Conservation (phyloP, 2,888 invertebrate genomes). For the Lamproptera curius region DNA sequence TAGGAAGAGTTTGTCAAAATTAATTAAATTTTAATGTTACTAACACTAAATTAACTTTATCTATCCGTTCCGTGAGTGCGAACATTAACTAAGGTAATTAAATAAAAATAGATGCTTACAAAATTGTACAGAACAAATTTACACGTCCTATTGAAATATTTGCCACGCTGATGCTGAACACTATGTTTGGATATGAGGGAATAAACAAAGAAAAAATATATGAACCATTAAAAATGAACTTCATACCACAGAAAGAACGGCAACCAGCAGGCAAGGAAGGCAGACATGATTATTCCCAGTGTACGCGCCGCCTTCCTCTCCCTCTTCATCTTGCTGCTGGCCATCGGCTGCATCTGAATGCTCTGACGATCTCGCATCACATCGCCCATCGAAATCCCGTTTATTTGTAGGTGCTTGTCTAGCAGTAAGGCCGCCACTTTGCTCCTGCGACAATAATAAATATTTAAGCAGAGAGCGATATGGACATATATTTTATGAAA, state of each 20-base stretch:
- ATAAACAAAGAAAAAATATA: not conserved
- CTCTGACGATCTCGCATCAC: conserved; percentile 78
- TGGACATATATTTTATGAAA: too few species aligned
- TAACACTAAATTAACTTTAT: too few species aligned
- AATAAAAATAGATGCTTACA: not conserved
- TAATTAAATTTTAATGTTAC: too few species aligned
- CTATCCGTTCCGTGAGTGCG: too few species aligned
- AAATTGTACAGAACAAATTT: too few species aligned
- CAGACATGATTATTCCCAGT: conserved; percentile 97
- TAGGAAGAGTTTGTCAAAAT: too few species aligned
- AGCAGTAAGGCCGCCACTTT: conserved; percentile 92
- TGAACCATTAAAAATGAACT: conserved; percentile 38
- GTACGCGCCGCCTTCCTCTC: conserved; percentile 95
- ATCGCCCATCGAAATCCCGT: conserved; percentile 87
- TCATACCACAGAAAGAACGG: conserved; percentile 95
- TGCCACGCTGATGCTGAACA: not conserved
- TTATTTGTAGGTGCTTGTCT: conserved; percentile 93
- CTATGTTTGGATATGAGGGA: not conserved
- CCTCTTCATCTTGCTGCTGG: conserved; percentile 91
- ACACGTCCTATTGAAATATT: too few species aligned
- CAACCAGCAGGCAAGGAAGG: conserved; percentile 95
- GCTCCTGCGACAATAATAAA: too few species aligned
- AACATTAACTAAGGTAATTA: not conserved
- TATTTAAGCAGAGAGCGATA: too few species aligned
- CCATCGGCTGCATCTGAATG: conserved; percentile 85